Evolutionary conservation across 2,888 invertebrate species (phyloP), one percentile per base, ranked within the genome.

Genomic region (Dermolepida albohirtum): DNA sequence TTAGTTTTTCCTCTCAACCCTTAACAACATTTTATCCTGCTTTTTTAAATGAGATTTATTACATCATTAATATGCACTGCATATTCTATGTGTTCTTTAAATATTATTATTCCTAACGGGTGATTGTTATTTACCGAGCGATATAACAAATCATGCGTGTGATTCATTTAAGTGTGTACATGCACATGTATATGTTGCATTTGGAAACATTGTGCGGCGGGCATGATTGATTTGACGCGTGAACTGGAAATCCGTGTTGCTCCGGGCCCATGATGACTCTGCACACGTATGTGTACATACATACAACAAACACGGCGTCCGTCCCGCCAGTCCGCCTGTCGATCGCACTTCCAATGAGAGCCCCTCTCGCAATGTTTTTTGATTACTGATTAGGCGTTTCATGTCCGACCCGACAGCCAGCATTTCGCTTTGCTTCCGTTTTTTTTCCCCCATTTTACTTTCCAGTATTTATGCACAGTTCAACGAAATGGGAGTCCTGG

Each of bases 101-200:
- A 34, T 79, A 79, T 79, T 80, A 79, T 79, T 78, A 78, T 76
- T 77, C 76, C 75, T 72, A 72, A 74, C 77, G 78, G 78, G 77
- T 78, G 78, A 79, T 76, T 77, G 66, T 76, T 79, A 75, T 77
- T 78, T 79, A 76, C 75, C 71, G 72, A 78, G 74, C 77, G 73
- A 78, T 75, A 77, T 71, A 72, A 72, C 75, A 77, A 78, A 79
- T 78, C 78, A 78, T 76, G 77, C 78, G 71, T 71, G 71, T 78
- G 74, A 77, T 75, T 73, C 34, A 34, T 34, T 34, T 34, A 34
- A 34, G 34, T 34, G 34, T 47, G 50, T 17, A 67, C 63, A 63
- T 67, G 62, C 67, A 62, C 62, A 51, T 62, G 47, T 67, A 63
- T 52, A 63, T 63, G 40, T 63, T 67, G 43, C 62, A 34, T 34